phyloP scores from a whole-genome alignment of 2,797 vertebrate genomes.

The Gymnocypris eckloni region DNA sequence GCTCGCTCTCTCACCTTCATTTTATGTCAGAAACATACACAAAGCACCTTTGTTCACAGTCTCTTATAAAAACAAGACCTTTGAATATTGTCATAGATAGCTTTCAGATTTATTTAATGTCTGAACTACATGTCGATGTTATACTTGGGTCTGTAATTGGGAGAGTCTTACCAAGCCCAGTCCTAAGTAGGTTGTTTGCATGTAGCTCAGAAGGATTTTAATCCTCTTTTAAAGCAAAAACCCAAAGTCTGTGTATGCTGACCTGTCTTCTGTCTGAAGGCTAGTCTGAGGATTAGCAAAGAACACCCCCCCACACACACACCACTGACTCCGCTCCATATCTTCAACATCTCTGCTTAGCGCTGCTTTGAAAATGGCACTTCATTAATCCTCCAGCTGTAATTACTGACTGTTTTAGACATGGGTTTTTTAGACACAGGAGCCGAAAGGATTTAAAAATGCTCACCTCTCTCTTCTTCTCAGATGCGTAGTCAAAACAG shows the following conservation, averaged over 20 bases:
- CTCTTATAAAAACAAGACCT: slow-evolving; percentile 3
- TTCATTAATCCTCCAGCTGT: slow-evolving; percentile 51
- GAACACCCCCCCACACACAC: not conserved
- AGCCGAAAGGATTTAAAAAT: slow-evolving; percentile 51
- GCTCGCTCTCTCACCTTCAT: slow-evolving; percentile 12
- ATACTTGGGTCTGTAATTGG: slow-evolving; percentile 10
- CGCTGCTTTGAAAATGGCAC: slow-evolving; percentile 48
- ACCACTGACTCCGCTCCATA: slow-evolving; percentile 17
- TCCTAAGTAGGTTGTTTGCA: slow-evolving; percentile 59
- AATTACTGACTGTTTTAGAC: slow-evolving; percentile 58
- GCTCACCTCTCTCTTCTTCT: slow-evolving; percentile 47
- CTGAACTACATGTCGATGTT: not conserved
- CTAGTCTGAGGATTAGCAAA: slow-evolving; percentile 56
- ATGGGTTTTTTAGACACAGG: slow-evolving; percentile 35
- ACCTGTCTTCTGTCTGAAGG: slow-evolving; percentile 64
- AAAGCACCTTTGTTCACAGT: slow-evolving; percentile 15
- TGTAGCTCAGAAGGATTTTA: slow-evolving; percentile 71
- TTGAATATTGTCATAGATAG: not conserved
- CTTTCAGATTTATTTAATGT: not conserved
- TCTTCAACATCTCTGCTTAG: slow-evolving; percentile 43
- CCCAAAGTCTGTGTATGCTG: slow-evolving; percentile 80
- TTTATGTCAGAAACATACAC: slow-evolving; percentile 31
- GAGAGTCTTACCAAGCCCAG: slow-evolving; percentile 69
- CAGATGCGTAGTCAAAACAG: slow-evolving; percentile 21
- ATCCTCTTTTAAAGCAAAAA: slow-evolving; percentile 80